Evolutionary conservation across 2,888 invertebrate genomes (phyloP), one percentile per base, ranked within the genome.

Genomic region (Dryadula phaetusa): DNA sequence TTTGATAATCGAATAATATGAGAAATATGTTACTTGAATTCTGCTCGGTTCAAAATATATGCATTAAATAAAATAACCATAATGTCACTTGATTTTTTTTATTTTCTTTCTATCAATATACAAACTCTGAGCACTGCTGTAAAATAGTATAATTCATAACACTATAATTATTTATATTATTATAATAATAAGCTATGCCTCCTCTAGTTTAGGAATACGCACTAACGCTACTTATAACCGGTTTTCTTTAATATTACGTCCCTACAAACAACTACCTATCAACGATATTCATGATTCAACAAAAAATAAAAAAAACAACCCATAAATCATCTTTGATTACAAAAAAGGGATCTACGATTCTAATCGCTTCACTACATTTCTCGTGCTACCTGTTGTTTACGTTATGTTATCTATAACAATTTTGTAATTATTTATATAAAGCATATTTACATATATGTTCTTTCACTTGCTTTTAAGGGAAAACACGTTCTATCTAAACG

Each of bases 351-450:
- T 34, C 42, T 44, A 46, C 71, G 82, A 79, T 76, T 81, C 79
- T 85, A 85, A 89, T 86, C 86, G 85, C 79, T 78, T 76, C 79
- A 76, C 76, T 82, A 82, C 80, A 73, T 85, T 85, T 85, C 77
- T 74, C 69, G 62, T 72, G 83, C 90, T 90, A 88, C 89, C 88
- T 89, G 88, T 82, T 46, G 60, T 60, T 60, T 60, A 60, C 14
- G 42, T 79, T 79, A 75, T 71, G 72, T 66, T 71, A 64, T 60
- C 44, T 42, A 4, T 25, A 25, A 20, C 6, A 32, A 14, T 22
- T 22, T 37, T 22, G 7, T 22, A 22, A 56, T 5, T 32, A 32
- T 7, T 8, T 32, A 32, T 32, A 7, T 32, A 32, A 7, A 32
- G n/a, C n/a, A n/a, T n/a, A n/a, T n/a, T n/a, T n/a, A n/a, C n/a